phyloP scores from a whole-genome alignment of 2,888 invertebrate species.

The Arctia plantaginis region DNA sequence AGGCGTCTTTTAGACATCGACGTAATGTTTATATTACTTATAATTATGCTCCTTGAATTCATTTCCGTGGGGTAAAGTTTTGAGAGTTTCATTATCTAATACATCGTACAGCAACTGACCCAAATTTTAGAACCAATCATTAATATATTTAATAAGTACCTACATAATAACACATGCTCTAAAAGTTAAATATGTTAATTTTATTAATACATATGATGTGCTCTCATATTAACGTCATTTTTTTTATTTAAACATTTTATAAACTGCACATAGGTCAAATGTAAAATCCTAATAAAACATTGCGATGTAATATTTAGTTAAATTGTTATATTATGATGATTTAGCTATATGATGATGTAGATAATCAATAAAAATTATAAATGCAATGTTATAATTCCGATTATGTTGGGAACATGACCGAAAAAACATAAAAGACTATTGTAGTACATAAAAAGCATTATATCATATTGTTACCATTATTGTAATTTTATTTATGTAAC shows the following conservation, averaged over 20 bases:
- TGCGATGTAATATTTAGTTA: too few species aligned
- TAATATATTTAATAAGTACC: neutral
- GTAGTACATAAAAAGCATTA: neutral
- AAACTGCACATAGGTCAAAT: too few species aligned
- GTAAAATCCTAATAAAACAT: too few species aligned
- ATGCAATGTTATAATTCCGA: neutral
- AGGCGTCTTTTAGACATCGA: slow-evolving; percentile 29
- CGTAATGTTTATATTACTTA: slow-evolving; percentile 21
- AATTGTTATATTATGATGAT: neutral
- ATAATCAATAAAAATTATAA: neutral
- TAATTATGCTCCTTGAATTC: slow-evolving; percentile 5
- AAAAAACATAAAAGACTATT: neutral
- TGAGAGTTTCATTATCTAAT: neutral
- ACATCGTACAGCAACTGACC: neutral
- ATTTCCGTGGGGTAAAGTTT: neutral
- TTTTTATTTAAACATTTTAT: too few species aligned
- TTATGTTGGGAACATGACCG: neutral
- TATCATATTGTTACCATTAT: neutral
- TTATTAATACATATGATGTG: too few species aligned
- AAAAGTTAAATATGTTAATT: too few species aligned
- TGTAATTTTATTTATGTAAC: neutral
- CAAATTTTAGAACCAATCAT: neutral
- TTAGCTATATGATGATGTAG: neutral
- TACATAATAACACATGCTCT: too few species aligned
- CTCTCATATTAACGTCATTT: too few species aligned